These are phyloP conservation scores for Microtus ochrogaster DNA, from an alignment of 2,113 vertebrate genomes.

Conservation along the genomic window DNA sequence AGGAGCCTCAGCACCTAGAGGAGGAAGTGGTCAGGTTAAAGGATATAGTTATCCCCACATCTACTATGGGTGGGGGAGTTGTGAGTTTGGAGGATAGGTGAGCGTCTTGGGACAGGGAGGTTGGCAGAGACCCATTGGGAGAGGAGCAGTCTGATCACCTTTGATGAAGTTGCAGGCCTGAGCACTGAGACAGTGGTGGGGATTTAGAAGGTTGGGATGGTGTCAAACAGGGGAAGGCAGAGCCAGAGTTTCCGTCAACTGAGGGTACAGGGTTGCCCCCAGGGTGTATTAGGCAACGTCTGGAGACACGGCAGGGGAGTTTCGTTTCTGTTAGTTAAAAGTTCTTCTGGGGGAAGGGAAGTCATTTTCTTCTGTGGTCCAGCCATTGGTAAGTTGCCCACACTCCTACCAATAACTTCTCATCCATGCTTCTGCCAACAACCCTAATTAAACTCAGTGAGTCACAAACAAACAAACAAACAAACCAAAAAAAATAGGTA, in stretches of 20 bases:
- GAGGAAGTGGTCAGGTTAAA: no score
- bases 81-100: neutral
- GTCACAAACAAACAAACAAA: neutral
- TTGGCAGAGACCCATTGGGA: neutral
- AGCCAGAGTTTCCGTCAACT: neutral
- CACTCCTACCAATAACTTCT: neutral
- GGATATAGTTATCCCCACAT: neutral
- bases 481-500: neutral
- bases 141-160: neutral
- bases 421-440: neutral
- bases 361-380: neutral
- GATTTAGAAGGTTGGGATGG: neutral
- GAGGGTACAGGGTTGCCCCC: neutral
- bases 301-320: neutral
- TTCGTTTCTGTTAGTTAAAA: slow-evolving; percentile 34
- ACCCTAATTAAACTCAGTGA: neutral
- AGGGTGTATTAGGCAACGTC: neutral
- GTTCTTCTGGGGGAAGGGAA: neutral
- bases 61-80: neutral
- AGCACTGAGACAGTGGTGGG: no score
- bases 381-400: neutral
- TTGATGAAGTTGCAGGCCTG: neutral
- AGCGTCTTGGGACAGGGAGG: neutral
- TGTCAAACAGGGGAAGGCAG: neutral
- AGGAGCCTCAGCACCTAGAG: neutral